Percentiles rank a stretch among this genome's conserved stretches.
These are phyloP conservation scores for Stenotaenia linearis DNA, from an alignment of 2,888 invertebrate genomes.

Conservation along the genomic window DNA sequence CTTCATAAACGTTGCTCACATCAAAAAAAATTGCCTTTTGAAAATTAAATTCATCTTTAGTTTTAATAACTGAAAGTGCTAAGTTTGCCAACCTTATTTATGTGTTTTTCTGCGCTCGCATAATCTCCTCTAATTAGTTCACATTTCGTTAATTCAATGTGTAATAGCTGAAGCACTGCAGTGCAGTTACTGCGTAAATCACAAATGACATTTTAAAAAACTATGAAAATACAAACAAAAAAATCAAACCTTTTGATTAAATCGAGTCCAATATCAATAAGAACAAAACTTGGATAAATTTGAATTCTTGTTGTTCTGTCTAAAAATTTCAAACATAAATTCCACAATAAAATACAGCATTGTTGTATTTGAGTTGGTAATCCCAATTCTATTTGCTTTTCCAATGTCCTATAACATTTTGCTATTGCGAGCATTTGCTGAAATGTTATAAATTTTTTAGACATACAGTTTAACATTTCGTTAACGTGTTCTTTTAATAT, in stretches of 20 bases:
- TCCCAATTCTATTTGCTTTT: background rate
- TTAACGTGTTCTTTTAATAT: too few species aligned
- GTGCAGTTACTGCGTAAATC: background rate
- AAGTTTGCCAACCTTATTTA: background rate
- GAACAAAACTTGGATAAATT: background rate
- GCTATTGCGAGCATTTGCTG: slow-evolving; percentile 2
- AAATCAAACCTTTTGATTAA: background rate
- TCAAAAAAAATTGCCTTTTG: background rate
- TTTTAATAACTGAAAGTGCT: background rate
- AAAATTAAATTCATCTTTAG: background rate
- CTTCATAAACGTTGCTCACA: background rate
- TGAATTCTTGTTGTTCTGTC: background rate
- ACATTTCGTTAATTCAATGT: background rate
- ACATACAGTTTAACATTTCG: too few species aligned
- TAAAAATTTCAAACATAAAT: background rate
- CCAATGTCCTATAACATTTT: background rate
- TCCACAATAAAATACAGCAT: background rate
- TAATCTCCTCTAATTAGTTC: background rate
- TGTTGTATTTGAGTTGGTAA: background rate
- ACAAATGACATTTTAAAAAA: background rate
- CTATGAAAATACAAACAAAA: background rate
- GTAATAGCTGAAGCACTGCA: background rate
- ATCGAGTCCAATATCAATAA: background rate
- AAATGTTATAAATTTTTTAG: too few species aligned
- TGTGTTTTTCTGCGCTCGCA: background rate